Conservation (phyloP, 2,113 vertebrate species). For the Rhagologus leucostigma region DNA sequence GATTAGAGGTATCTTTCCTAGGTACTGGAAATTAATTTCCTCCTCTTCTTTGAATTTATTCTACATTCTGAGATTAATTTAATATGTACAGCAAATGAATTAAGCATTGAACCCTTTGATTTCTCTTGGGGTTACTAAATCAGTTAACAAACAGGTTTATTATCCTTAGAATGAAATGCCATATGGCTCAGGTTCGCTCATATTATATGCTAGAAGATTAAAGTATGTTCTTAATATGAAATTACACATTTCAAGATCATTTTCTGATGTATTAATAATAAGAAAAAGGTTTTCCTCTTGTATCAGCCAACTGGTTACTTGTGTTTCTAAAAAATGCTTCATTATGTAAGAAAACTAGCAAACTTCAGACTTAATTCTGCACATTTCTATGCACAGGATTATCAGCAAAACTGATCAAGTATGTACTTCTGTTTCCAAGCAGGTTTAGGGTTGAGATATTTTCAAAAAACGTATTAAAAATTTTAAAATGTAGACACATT, state of each 20-base stretch:
- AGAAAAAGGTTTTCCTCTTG: not conserved
- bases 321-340: not conserved
- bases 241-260: not conserved
- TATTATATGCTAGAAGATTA: not conserved
- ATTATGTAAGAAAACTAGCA: not conserved
- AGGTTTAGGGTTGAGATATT: not conserved
- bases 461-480: not conserved
- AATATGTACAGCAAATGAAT: not conserved
- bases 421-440: not conserved
- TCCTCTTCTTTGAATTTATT: constrained; percentile 6
- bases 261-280: not conserved
- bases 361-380: not conserved
- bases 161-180: not conserved
- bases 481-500: not conserved
- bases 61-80: not conserved
- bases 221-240: not conserved
- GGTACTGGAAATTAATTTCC: not conserved
- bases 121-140: constrained; percentile 14
- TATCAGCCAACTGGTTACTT: not conserved
- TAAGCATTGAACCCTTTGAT: not conserved
- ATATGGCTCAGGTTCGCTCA: not conserved
- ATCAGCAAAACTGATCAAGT: not conserved
- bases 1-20: not conserved
- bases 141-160: constrained; percentile 16
- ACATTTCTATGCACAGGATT: not conserved